phyloP scores from a whole-genome alignment of 2,113 vertebrate genomes.

The Antidorcas marsupialis region DNA sequence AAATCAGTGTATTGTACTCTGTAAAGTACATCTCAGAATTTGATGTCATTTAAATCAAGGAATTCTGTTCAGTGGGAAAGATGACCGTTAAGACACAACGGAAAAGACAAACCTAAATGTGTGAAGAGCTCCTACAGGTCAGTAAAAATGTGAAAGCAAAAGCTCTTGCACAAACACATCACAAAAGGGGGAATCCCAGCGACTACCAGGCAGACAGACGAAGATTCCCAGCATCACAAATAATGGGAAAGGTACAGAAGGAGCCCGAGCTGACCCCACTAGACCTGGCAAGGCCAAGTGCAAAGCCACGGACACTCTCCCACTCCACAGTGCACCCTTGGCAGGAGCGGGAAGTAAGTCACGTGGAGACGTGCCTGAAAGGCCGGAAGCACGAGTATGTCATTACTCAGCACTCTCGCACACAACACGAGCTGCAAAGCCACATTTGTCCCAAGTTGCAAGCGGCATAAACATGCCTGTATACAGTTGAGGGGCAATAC shows the following conservation, averaged over 20 bases:
- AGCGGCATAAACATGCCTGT: neutral
- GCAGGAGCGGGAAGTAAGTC: neutral
- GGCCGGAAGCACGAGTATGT: neutral
- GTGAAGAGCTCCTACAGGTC: neutral
- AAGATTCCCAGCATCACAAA: neutral
- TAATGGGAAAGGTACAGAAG: too few species aligned
- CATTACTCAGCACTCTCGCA: neutral
- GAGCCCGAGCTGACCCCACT: neutral
- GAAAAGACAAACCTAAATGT: neutral
- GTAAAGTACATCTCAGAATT: neutral
- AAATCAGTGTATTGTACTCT: neutral
- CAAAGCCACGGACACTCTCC: neutral
- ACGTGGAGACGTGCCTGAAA: accelerated
- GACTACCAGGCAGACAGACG: neutral
- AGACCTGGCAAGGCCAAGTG: neutral
- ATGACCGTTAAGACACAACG: neutral
- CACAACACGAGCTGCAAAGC: neutral
- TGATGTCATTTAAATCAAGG: neutral
- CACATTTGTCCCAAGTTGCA: neutral
- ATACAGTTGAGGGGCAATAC: neutral
- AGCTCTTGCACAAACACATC: neutral
- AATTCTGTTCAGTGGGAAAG: neutral
- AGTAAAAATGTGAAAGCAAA: neutral
- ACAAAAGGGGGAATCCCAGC: neutral
- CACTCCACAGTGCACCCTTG: too few species aligned